phyloP scores from a whole-genome alignment of 2,797 vertebrate species.

The Hypotaenidia philippensis region DNA sequence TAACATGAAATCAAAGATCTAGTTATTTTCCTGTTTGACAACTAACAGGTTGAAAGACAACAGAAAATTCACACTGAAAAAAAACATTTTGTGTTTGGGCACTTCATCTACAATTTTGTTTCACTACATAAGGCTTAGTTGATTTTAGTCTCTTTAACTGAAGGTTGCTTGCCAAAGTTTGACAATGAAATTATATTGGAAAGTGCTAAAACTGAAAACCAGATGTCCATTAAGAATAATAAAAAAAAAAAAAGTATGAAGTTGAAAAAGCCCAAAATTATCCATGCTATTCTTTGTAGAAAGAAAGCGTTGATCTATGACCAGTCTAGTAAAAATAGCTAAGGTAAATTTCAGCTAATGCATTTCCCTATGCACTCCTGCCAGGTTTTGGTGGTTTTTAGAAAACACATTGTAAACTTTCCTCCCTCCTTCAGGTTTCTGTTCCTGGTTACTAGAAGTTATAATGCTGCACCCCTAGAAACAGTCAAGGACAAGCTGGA shows the following conservation, averaged over 20 bases:
- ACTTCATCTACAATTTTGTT: not conserved
- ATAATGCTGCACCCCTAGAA: not conserved
- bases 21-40: not conserved
- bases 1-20: not conserved
- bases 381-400: not conserved
- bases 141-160: not conserved
- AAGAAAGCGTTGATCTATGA: not conserved
- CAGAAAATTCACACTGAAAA: not conserved
- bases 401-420: not conserved
- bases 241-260: not conserved
- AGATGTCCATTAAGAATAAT: not conserved
- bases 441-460: not conserved
- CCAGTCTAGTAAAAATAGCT: not conserved
- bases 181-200: not conserved
- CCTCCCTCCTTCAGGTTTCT: not conserved
- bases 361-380: not conserved
- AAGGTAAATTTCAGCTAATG: not conserved
- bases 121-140: not conserved
- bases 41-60: not conserved
- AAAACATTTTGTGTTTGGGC: not conserved
- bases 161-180: not conserved
- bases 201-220: not conserved
- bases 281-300: not conserved
- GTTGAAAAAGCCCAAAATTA: too few relatives aligned
- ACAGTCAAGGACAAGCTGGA: not conserved